Conservation (phyloP, 2,797 vertebrate species). For the Steatocranus sp. region DNA sequence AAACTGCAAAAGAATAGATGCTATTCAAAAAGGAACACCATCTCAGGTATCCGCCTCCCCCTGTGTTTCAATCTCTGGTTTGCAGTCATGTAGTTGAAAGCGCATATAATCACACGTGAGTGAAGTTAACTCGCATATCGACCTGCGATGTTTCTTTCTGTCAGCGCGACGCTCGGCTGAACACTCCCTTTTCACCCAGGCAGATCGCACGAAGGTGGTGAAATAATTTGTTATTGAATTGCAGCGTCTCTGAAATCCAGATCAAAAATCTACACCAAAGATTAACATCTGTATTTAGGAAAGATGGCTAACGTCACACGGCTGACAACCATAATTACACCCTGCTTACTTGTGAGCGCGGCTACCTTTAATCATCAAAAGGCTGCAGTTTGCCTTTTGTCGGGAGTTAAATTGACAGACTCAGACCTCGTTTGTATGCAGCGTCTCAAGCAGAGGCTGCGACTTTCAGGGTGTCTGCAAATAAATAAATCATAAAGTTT, state of each 20-base stretch:
- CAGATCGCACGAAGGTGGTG: slow-evolving; percentile 55
- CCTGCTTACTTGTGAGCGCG: slow-evolving; percentile 37
- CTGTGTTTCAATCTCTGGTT: slow-evolving; percentile 26
- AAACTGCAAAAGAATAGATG: slow-evolving; percentile 45
- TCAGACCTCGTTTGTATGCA: slow-evolving; percentile 55
- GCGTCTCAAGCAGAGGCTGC: slow-evolving; percentile 37
- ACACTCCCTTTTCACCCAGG: slow-evolving; percentile 52
- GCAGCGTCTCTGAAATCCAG: slow-evolving; percentile 57
- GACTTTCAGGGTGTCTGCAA: slow-evolving; percentile 48
- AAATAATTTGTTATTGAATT: slow-evolving; percentile 62
- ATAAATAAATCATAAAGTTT: slow-evolving; percentile 73
- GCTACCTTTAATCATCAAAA: slow-evolving; percentile 62
- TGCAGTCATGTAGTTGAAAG: slow-evolving; percentile 43
- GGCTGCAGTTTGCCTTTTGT: slow-evolving; percentile 34
- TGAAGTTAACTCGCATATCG: slow-evolving; percentile 53
- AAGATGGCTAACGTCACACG: slow-evolving; percentile 53
- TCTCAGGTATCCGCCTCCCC: slow-evolving; percentile 20
- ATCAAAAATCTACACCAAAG: slow-evolving; percentile 49
- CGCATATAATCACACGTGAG: slow-evolving; percentile 53
- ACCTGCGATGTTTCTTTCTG: slow-evolving; percentile 45
- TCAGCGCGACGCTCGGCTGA: slow-evolving; percentile 46
- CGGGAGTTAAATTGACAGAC: slow-evolving; percentile 54
- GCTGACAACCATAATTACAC: slow-evolving; percentile 52
- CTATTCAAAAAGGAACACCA: slow-evolving; percentile 35
- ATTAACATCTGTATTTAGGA: slow-evolving; percentile 63